Percentiles rank a stretch among this genome's conserved stretches.
These are phyloP conservation scores for Aphelenchoides besseyi DNA, from an alignment of 1,140 invertebrate genomes.

Conservation along the genomic window DNA sequence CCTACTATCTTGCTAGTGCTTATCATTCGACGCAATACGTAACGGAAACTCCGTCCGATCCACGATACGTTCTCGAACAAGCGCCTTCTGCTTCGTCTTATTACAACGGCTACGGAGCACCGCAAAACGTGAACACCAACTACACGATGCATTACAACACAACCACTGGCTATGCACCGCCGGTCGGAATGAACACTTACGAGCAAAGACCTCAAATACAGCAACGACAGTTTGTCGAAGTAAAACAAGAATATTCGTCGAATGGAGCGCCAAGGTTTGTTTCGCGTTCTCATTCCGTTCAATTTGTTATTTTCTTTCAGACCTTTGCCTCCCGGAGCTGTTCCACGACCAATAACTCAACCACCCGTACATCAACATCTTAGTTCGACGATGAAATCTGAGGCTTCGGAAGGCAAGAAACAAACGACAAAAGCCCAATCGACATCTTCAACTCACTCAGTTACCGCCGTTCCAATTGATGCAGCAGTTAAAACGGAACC, in stretches of 20 bases:
- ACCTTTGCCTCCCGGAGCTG: not conserved
- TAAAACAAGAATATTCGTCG: not conserved
- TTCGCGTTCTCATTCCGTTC: not conserved
- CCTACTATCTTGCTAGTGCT: no score
- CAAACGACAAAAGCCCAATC: not conserved
- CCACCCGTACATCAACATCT: not conserved
- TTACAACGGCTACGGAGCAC: not conserved
- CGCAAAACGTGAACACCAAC: not conserved
- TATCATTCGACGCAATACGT: not conserved
- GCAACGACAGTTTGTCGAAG: not conserved
- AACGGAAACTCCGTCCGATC: not conserved
- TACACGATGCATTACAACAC: not conserved
- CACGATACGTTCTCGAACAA: not conserved
- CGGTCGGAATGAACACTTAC: not conserved
- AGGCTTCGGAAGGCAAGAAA: conserved; percentile 3
- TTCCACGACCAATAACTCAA: not conserved
- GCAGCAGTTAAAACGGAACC: not conserved
- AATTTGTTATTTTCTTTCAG: not conserved
- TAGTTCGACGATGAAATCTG: not conserved
- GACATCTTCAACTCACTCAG: not conserved
- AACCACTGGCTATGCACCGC: not conserved
- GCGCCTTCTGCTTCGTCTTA: not conserved
- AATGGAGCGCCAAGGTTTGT: not conserved
- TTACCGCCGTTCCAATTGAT: conserved; percentile 1
- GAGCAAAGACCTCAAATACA: not conserved